A percentile compares a stretch with the other conserved stretches of the same genome.
Conservation (phyloP, 2,888 invertebrate genomes). For the Ctena decussata region DNA sequence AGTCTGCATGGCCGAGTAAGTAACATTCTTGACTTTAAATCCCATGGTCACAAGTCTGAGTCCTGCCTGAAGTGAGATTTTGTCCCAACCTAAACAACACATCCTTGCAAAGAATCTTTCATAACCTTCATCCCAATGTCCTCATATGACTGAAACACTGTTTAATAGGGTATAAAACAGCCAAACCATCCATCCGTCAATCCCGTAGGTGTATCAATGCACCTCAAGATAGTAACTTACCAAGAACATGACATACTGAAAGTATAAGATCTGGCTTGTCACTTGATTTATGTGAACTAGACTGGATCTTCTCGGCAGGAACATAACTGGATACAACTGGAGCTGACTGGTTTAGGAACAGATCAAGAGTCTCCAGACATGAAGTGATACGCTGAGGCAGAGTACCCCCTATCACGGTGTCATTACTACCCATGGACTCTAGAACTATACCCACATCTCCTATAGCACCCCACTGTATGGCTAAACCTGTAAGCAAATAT, state of each 20-base stretch:
- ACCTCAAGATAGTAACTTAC: too few relatives aligned
- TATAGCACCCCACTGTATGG: conserved; percentile 99
- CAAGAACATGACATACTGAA: conserved; percentile 95
- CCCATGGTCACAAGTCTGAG: too few relatives aligned
- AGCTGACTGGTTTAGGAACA: conserved; percentile 94
- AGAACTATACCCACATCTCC: conserved; percentile 98
- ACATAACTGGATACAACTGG: conserved; percentile 90
- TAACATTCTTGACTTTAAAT: too few relatives aligned
- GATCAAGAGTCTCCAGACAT: conserved; percentile 95
- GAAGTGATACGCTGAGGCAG: conserved; percentile 98
- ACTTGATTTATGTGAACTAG: conserved; percentile 51
- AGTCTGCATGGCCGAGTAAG: too few relatives aligned
- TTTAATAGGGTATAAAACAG: too few relatives aligned
- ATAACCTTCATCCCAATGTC: too few relatives aligned
- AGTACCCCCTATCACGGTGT: conserved; percentile 97
- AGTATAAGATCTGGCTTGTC: conserved; percentile 91
- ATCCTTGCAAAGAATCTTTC: too few relatives aligned
- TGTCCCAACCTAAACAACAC: too few relatives aligned
- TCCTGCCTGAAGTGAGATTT: too few relatives aligned
- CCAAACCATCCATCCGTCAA: too few relatives aligned
- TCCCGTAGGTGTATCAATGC: too few relatives aligned
- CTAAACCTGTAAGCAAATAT: conserved; percentile 88
- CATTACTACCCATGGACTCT: conserved; percentile 95
- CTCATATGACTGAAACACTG: too few relatives aligned
- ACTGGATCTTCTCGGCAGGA: conserved; percentile 93